Base-by-base conservation (phyloP, 2,113 vertebrate genomes). In the Hyla sarda region DNA sequence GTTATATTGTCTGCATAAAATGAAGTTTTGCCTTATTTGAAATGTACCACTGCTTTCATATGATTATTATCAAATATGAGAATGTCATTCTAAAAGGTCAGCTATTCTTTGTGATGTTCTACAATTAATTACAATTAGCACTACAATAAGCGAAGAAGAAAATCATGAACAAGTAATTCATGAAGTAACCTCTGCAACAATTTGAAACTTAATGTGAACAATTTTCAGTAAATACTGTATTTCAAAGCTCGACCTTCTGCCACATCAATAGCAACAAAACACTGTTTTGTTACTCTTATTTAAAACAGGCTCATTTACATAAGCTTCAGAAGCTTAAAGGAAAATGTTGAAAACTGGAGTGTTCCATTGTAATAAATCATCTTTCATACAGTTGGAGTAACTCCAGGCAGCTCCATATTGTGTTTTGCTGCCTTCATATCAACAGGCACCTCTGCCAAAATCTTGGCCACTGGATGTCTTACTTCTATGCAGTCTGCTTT, bases 51-150 rank as follows among this genome's bases (percentile, higher is more conserved):
- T 21, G 14, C 65, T 71, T 71, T 71, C 34, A 71, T 30, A 23
- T 41, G 34, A 37, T 23, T 71, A 71, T 71, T 37, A 21, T 71
- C 28, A 71, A 69, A 34, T 16, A 10, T 14, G 3, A 56, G 28
- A 54, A 41, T 41, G 41, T 41, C 41, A 41, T 41, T 41, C 8
- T 1, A 23, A 30, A 52, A 77, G 75, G 75, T 77, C 75, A 54
- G 48, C 16, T 23, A 23, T 8, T 17, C 19, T 77, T 77, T 75
- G 25, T 77, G 16, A 32, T 54, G 50, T 71, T 30, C n/a, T 54
- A 54, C 28, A 77, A 32, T 77, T 54, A 77, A 77, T 77, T 77
- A 77, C 6, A 32, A 23, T 56, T 10, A 77, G 54, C 21, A 77
- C 54, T 77, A 77, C 75, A 54, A 54, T n/a, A 56, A 54, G 50